Evolutionary conservation across 2,113 vertebrate species (phyloP), one percentile per base, ranked within the genome.

Genomic region (Ctenomys sociabilis): DNA sequence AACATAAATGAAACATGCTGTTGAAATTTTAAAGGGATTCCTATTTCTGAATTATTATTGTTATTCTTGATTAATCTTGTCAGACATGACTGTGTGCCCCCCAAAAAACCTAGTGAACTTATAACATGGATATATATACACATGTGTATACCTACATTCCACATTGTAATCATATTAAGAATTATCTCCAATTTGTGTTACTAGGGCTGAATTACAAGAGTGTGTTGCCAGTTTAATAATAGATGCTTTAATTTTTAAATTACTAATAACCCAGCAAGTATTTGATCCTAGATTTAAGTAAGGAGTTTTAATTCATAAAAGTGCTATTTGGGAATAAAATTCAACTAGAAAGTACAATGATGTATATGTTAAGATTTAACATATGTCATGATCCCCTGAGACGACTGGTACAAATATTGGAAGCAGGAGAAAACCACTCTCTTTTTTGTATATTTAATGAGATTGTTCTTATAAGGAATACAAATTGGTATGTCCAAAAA

Each of bases 241-340:
- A 26, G 11, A 57, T 97, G 85, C 28, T 77, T 97, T 90, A 11
- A 80, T 91, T 28, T 73, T 88, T 82, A 90, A 70, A 95, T 91
- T 96, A 35, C 11, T 96, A 17, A 80, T 63, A 70, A 82, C 8
- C 72, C 24, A 64, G 26, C 73, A 88, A 24, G 61, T 92, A 43
- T 59, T 91, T 95, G 63, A 93, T 72, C 14, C 28, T 94, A 37
- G 22, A 82, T 96, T 92, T 93, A 85, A 9, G 92, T 94, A 49
- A 45, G 61, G 54, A 80, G 84, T 95, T 97, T 88, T 40, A 57
- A 89, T 83, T 92, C 95, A 57, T 54, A 88, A 82, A 95, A 92
- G 77, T 96, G 37, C 40, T n/a, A 32, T 96, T 94, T 93, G 73
- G 45, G 49, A 91, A 93, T 73, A 90, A 88, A 82, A 85, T 72